Percentiles rank a stretch among this genome's conserved stretches.
Conservation (phyloP, 2,113 vertebrate genomes). For the Chrysemys picta region DNA sequence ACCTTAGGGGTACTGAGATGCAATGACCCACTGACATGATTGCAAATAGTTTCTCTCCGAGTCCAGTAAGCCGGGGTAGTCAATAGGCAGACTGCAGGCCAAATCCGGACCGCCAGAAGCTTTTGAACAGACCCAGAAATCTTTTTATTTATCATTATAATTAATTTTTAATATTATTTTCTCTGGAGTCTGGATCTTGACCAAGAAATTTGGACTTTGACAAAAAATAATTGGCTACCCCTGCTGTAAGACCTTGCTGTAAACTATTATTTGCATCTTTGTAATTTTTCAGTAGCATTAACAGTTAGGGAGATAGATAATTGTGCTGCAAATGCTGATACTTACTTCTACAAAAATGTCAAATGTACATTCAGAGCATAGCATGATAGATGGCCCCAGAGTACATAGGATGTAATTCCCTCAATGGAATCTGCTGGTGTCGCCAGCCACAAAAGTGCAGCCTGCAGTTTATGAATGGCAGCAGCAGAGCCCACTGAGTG, state of each 20-base stretch:
- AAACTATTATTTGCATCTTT: not conserved
- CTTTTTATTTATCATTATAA: not conserved
- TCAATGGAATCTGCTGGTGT: not conserved
- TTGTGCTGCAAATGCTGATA: not conserved
- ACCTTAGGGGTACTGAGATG: not conserved
- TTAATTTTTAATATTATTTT: too few species aligned
- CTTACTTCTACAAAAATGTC: fast-evolving
- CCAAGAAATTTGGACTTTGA: too few species aligned
- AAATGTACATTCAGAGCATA: fast-evolving
- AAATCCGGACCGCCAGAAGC: not conserved
- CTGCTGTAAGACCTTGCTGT: not conserved
- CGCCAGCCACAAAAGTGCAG: fast-evolving
- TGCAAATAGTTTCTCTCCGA: not conserved
- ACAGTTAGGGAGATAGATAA: not conserved
- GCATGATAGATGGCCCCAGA: not conserved
- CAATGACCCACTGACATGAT: not conserved
- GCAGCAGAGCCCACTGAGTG: not conserved
- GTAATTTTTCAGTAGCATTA: not conserved
- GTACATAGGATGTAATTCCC: fast-evolving
- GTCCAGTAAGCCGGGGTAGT: not conserved
- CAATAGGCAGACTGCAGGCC: not conserved
- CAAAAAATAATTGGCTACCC: too few species aligned
- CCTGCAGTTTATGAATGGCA: not conserved
- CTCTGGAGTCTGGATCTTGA: too few species aligned
- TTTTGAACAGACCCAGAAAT: not conserved